Conservation (phyloP, 1,140 invertebrate genomes). For the Drosophila willistoni region DNA sequence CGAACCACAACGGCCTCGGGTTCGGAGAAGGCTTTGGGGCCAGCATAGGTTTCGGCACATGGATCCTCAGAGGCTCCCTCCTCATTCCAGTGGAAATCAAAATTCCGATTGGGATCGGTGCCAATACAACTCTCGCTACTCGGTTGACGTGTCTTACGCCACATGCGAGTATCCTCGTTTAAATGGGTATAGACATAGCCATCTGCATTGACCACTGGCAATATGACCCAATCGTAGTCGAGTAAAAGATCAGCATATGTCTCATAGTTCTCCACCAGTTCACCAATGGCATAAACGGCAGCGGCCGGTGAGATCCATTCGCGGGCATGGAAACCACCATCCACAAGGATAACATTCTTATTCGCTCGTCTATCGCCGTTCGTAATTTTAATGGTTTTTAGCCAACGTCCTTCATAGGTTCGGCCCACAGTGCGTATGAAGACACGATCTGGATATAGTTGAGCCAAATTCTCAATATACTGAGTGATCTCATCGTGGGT, state of each 20-base stretch:
- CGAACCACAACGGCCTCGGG: slow-evolving; percentile 85
- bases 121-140: slow-evolving; percentile 84
- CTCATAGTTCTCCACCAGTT: slow-evolving; percentile 84
- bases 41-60: slow-evolving; percentile 88
- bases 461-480: slow-evolving; percentile 83
- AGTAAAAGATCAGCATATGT: slow-evolving; percentile 82
- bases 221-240: slow-evolving; percentile 85
- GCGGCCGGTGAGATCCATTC: slow-evolving; percentile 89
- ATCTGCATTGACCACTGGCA: slow-evolving; percentile 85
- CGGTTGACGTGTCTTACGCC: slow-evolving; percentile 84
- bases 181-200: slow-evolving; percentile 71
- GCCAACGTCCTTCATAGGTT: slow-evolving; percentile 83
- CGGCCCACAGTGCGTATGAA: slow-evolving; percentile 83
- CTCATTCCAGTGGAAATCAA: slow-evolving; percentile 87
- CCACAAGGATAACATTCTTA: slow-evolving; percentile 85
- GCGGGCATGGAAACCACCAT: slow-evolving; percentile 86
- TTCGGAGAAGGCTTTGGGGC: slow-evolving; percentile 88
- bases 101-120: slow-evolving; percentile 88
- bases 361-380: slow-evolving; percentile 69
- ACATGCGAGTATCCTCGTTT: slow-evolving; percentile 83
- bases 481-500: slow-evolving; percentile 83
- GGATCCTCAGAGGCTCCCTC: slow-evolving; percentile 86
- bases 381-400: slow-evolving; percentile 85
- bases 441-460: slow-evolving; percentile 80
- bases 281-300: slow-evolving; percentile 86